Base-by-base conservation (phyloP, 2,797 vertebrate genomes). In the Sardinella longiceps region DNA sequence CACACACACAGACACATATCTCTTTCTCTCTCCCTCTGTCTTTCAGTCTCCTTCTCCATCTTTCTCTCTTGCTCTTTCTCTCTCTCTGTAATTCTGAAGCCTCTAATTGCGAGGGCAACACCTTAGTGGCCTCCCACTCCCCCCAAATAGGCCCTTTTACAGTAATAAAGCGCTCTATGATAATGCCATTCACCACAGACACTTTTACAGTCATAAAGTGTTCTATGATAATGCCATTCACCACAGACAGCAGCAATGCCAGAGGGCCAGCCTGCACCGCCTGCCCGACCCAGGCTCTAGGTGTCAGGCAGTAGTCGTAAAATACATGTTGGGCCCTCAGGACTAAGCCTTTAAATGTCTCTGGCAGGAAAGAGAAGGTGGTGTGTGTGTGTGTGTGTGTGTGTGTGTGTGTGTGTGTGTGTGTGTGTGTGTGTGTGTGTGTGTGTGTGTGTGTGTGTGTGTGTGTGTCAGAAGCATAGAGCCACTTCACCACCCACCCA, bases 401-500 rank as follows among this genome's bases (percentile, higher is more conserved):
- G 56, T 58, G 56, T 25, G 56, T 58, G 56, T 25, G 56, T n/a
- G 56, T 25, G 56, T 58, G 56, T 25, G 56, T n/a, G n/a, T n/a
- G n/a, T 48, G 46, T 10, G 46, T 10, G 51, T 53, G 51, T 23
- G 51, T 53, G 51, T 23, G 51, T 53, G 51, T 25, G 56, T 58
- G 56, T 25, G 56, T 58, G 56, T 25, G 56, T 58, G 56, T 25
- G 56, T n/a, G 56, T 25, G 56, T 58, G 56, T 25, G 56, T n/a
- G n/a, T n/a, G n/a, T 48, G 46, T 10, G 46, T 10, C n/a, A 37
- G 48, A 86, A 56, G 45, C 80, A 63, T 48, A 51, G 25, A 28
- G 60, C 84, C 28, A 66, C 50, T 30, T 81, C 82, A 85, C 84
- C 85, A 84, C 81, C 53, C 80, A 84, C 83, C 58, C 85, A 82